Evolutionary conservation across 2,888 invertebrate genomes (phyloP), one percentile per base, ranked within the genome.

Genomic region (Caenorhabditis sulstoni): DNA sequence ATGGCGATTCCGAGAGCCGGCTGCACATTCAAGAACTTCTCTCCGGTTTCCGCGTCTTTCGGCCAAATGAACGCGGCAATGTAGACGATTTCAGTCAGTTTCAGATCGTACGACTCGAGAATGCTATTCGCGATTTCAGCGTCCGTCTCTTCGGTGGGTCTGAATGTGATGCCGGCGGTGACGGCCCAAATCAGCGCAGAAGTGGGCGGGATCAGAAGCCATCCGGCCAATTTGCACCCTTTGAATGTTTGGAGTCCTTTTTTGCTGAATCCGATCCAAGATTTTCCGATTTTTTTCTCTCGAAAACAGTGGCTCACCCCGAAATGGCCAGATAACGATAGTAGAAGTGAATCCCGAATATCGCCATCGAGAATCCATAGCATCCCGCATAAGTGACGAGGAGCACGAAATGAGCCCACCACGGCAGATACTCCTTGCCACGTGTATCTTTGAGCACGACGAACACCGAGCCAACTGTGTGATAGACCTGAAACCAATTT

Each of bases 281-380:
- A n/a, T n/a, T n/a, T n/a, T n/a, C n/a, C n/a, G n/a, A n/a, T n/a
- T n/a, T n/a, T n/a, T n/a, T n/a, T n/a, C n/a, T n/a, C n/a, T n/a
- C n/a, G n/a, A n/a, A n/a, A n/a, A n/a, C n/a, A n/a, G n/a, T n/a
- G n/a, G n/a, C n/a, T n/a, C n/a, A 75, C 68, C 76, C 76, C 29
- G 29, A 64, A 16, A 67, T 39, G 5, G 67, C 76, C 8, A 76
- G 18, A 23, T 61, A 64, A 14, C 76, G 16, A 29, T 68, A 76
- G 20, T 64, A 57, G 58, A 76, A 76, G 37, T 76, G 67, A n/a
- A 76, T 57, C 0, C 59, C 76, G 20, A 76, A 76, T 3, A 68
- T 76, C 5, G 57, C 76, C 76, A 76, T 76, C 14, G 52, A 76
- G 23, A 62, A 76, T 0, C 76, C 76, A 29, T 67, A 76, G 39